Evolutionary conservation across 2,888 invertebrate species (phyloP).

Genomic region (Cylindroiulus punctatus): DNA sequence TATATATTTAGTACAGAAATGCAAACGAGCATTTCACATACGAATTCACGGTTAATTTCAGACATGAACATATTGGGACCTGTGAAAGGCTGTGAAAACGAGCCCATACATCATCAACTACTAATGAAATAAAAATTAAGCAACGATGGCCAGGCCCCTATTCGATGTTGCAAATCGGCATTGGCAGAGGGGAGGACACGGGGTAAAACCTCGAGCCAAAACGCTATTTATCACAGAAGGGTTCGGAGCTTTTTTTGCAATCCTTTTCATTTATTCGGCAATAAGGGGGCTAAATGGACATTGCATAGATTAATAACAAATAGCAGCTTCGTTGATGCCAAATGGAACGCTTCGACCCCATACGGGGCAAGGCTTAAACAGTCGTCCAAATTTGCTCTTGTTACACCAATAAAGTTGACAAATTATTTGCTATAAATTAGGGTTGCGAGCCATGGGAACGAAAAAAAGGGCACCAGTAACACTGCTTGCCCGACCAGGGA

Average conservation of each 20-base stretch:
- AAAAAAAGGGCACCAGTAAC: background rate
- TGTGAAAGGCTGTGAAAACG: background rate
- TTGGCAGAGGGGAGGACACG: background rate
- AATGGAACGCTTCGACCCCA: constrained; percentile 14
- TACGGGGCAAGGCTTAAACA: constrained; percentile 10
- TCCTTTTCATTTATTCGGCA: constrained; percentile 23
- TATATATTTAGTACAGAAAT: too few relatives aligned
- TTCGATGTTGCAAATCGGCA: background rate
- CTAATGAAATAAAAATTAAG: background rate
- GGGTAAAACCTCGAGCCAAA: background rate
- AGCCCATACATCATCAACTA: background rate
- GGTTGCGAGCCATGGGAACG: background rate
- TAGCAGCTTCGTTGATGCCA: background rate
- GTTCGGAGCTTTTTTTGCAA: background rate
- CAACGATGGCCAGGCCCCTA: background rate
- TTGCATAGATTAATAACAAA: background rate
- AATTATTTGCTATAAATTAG: constrained; percentile 48
- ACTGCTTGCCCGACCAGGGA: background rate
- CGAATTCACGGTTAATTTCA: background rate
- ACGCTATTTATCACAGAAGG: constrained; percentile 11
- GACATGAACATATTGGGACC: background rate
- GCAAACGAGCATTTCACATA: too few relatives aligned
- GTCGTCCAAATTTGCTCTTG: constrained; percentile 37
- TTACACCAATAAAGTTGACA: constrained; percentile 48
- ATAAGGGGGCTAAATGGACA: background rate